Percentiles rank a stretch among this genome's conserved stretches.
Conservation (phyloP, 2,888 invertebrate species). For the Pachymerium ferrugineum region DNA sequence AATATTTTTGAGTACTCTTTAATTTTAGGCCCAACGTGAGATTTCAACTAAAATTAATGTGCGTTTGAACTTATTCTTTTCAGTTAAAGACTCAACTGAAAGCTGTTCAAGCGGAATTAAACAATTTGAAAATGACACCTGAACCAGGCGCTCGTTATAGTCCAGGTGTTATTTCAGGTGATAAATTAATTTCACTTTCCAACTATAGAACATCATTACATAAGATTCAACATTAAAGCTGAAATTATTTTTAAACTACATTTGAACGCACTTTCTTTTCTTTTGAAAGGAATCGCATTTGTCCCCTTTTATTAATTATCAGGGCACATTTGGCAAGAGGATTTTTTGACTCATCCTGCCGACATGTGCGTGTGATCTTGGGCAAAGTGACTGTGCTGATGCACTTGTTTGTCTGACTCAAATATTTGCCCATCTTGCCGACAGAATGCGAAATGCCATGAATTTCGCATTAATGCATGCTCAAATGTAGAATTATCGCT, state of each 20-base stretch:
- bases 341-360: neutral
- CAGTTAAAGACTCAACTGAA: neutral
- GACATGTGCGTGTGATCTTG: constrained; percentile 1
- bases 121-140: neutral
- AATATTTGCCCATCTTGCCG: constrained; percentile 17
- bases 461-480: constrained; percentile 14
- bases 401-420: neutral
- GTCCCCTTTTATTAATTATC: neutral
- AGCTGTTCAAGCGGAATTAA: neutral
- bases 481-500: constrained; percentile 6
- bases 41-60: too few relatives aligned
- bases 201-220: too few relatives aligned
- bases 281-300: neutral
- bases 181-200: neutral
- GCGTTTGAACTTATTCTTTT: neutral
- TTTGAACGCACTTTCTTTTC: too few relatives aligned
- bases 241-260: too few relatives aligned
- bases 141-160: neutral
- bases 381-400: constrained; percentile 9
- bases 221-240: too few relatives aligned
- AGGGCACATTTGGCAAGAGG: neutral
- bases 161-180: constrained; percentile 9
- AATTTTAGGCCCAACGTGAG: too few relatives aligned
- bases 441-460: constrained; percentile 14
- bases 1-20: too few relatives aligned